These are phyloP conservation scores for Paratilapia polleni DNA, from an alignment of 2,113 vertebrate genomes.

Conservation along the genomic window DNA sequence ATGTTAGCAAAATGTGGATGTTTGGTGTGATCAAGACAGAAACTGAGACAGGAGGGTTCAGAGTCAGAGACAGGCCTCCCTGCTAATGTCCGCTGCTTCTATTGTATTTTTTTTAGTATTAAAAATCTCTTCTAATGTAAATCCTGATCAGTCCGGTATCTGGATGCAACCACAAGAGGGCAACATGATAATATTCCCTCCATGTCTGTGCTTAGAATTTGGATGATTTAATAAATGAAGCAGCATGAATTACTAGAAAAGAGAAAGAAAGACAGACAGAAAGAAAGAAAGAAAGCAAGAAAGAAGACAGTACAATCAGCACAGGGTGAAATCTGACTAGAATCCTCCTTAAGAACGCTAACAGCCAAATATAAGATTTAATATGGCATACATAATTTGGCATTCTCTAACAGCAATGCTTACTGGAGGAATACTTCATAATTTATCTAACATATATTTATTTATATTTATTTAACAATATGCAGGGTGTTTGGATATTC, in stretches of 20 bases:
- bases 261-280: constrained; percentile 27
- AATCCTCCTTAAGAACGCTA: constrained; percentile 1
- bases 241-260: constrained; percentile 38
- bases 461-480: too few relatives aligned
- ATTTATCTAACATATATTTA: too few relatives aligned
- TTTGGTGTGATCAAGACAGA: too few relatives aligned
- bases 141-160: constrained; percentile 21
- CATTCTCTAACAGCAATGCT: not conserved
- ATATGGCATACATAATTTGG: not conserved
- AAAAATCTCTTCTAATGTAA: not conserved
- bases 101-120: not conserved
- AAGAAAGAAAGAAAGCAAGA: not conserved
- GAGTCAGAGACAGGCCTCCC: not conserved
- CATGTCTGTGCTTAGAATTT: constrained; percentile 8
- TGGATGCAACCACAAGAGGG: constrained; percentile 48
- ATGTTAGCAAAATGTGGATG: not conserved
- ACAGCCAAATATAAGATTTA: not conserved
- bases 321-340: constrained; percentile 23
- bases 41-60: too few relatives aligned
- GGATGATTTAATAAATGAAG: constrained; percentile 13
- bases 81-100: too few relatives aligned
- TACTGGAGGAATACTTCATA: not conserved
- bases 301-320: not conserved
- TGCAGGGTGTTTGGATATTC: constrained; percentile 9
- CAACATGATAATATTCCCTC: constrained; percentile 42